phyloP scores from a whole-genome alignment of 2,113 vertebrate species.

The Helogale parvula region DNA sequence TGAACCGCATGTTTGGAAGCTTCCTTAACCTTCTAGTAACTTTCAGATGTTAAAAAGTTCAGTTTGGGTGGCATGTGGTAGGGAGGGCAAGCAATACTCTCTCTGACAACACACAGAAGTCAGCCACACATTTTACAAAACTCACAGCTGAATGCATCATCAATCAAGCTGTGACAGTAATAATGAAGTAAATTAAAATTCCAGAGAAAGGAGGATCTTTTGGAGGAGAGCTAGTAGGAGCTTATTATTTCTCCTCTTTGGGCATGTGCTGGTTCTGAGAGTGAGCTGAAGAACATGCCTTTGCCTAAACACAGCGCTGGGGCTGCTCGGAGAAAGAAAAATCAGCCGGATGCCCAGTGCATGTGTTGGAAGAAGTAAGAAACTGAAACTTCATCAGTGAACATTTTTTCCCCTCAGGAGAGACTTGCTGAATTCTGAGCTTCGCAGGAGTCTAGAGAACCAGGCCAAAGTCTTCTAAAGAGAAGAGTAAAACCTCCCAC shows the following conservation, averaged over 20 bases:
- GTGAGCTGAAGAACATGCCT: not conserved
- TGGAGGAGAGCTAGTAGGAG: not conserved
- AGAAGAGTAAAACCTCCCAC: not conserved
- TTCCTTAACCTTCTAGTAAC: not conserved
- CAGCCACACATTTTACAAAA: not conserved
- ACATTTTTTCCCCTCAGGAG: not conserved
- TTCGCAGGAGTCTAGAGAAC: not conserved
- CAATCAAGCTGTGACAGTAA: not conserved
- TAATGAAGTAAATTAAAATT: not conserved
- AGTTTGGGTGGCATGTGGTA: not conserved
- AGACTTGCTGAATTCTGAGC: not conserved
- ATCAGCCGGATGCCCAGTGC: not conserved
- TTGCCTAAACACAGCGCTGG: not conserved
- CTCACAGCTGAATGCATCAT: not conserved
- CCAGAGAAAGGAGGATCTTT: not conserved
- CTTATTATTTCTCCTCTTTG: not conserved
- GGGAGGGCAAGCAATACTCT: not conserved
- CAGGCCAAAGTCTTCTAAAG: not conserved
- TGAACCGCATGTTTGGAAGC: not conserved
- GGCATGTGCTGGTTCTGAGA: not conserved
- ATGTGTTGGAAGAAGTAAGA: not conserved
- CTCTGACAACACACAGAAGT: not conserved
- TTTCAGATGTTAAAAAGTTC: not conserved
- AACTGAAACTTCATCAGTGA: not conserved
- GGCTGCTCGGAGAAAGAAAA: not conserved